phyloP scores from a whole-genome alignment of 1,140 invertebrate genomes.

The Drosophila dunni region DNA sequence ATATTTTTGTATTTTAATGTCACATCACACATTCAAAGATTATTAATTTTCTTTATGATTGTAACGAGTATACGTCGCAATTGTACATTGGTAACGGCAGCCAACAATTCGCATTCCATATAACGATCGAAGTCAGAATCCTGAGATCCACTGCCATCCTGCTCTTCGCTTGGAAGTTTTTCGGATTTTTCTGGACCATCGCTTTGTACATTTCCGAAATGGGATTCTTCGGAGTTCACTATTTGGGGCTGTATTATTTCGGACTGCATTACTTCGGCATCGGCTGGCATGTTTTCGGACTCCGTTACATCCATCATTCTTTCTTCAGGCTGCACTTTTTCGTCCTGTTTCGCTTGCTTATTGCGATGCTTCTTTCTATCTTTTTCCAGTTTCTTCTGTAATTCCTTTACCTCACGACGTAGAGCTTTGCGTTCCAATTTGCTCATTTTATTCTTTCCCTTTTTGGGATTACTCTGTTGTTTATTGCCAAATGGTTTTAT shows the following conservation, averaged over 20 bases:
- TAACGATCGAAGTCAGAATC: not conserved
- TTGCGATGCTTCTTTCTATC: not conserved
- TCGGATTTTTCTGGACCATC: not conserved
- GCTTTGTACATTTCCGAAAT: not conserved
- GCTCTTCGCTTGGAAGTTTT: not conserved
- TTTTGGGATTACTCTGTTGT: not conserved
- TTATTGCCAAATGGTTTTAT: not conserved
- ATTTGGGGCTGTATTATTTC: too few species aligned
- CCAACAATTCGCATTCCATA: not conserved
- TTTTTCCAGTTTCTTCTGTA: not conserved
- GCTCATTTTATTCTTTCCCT: not conserved
- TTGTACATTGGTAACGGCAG: not conserved
- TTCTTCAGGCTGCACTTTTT: not conserved
- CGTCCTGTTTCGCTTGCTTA: not conserved
- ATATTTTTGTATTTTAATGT: not conserved
- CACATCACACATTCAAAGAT: slow-evolving; percentile 3
- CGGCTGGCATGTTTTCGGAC: too few species aligned
- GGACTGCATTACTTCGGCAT: too few species aligned
- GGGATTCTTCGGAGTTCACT: too few species aligned
- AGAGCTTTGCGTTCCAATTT: slow-evolving; percentile 31
- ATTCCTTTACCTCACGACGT: slow-evolving; percentile 1
- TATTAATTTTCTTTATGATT: slow-evolving; percentile 15
- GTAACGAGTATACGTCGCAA: not conserved
- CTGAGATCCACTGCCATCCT: not conserved
- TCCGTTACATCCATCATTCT: too few species aligned